Conservation (phyloP, 2,797 vertebrate genomes). For the Fistularia tabacaria region DNA sequence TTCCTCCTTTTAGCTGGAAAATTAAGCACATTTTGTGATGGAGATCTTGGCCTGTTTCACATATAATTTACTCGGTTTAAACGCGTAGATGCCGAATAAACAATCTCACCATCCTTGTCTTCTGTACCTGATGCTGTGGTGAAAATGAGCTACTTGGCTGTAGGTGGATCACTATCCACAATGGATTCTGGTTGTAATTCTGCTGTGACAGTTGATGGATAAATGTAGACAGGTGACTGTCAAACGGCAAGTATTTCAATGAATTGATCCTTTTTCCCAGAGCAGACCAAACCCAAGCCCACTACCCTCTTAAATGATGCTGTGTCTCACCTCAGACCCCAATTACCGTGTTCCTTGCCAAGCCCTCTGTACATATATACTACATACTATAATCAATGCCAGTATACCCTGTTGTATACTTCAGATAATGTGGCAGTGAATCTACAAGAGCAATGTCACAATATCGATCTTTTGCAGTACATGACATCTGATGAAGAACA, state of each 20-base stretch:
- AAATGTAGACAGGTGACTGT: constrained; percentile 57
- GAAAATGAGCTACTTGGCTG: constrained; percentile 62
- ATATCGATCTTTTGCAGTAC: neutral
- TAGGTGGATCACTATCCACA: constrained; percentile 59
- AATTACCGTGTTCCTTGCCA: constrained; percentile 48
- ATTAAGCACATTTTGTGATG: constrained; percentile 61
- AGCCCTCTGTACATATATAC: constrained; percentile 13
- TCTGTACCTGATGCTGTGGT: constrained; percentile 50
- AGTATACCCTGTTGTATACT: constrained; percentile 11
- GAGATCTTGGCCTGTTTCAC: constrained; percentile 53
- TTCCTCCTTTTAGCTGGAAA: constrained; percentile 40
- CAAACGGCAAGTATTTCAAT: constrained; percentile 57
- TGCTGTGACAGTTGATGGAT: constrained; percentile 55
- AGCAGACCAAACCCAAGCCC: constrained; percentile 32
- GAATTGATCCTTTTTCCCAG: constrained; percentile 61
- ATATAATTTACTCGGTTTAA: constrained; percentile 58
- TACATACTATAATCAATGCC: constrained; percentile 12
- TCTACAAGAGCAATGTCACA: neutral
- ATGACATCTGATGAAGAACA: constrained; percentile 9
- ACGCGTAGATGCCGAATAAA: constrained; percentile 21
- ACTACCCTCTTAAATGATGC: constrained; percentile 15
- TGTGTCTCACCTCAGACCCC: constrained; percentile 20
- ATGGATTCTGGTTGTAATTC: constrained; percentile 59
- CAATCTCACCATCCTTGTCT: constrained; percentile 19
- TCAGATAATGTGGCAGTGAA: constrained; percentile 10